Conservation (phyloP, 1,140 invertebrate species). For the Pollicipes pollicipes region DNA sequence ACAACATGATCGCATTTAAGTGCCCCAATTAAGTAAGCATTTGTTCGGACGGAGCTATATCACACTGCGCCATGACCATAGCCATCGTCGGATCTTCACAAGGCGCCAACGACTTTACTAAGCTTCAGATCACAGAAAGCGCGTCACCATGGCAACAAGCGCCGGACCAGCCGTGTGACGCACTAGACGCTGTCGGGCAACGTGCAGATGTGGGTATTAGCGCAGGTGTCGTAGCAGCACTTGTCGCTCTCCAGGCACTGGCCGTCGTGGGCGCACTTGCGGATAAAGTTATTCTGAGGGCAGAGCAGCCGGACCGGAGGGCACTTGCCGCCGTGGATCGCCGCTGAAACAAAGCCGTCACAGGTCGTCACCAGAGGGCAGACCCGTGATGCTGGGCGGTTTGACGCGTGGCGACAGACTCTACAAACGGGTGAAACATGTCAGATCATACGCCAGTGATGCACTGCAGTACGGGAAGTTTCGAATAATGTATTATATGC, state of each 20-base stretch:
- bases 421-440: not conserved
- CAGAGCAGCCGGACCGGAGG: not conserved
- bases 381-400: not conserved
- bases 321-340: not conserved
- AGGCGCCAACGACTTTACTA: too few species aligned
- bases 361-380: not conserved
- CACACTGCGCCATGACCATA: too few species aligned
- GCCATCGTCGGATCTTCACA: too few species aligned
- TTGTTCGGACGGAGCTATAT: too few species aligned
- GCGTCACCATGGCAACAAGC: too few species aligned
- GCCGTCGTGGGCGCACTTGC: not conserved
- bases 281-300: not conserved
- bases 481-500: not conserved
- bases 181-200: not conserved
- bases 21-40: too few species aligned
- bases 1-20: too few species aligned
- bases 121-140: too few species aligned
- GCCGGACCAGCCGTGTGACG: too few species aligned
- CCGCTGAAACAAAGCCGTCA: not conserved
- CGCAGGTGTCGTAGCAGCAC: conserved; percentile 1
- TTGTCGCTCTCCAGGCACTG: not conserved
- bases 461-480: not conserved
- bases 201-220: not conserved
- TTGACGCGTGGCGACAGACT: not conserved
- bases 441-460: not conserved